These are phyloP conservation scores for Nebria salina DNA, from an alignment of 2,888 invertebrate genomes.

Conservation along the genomic window DNA sequence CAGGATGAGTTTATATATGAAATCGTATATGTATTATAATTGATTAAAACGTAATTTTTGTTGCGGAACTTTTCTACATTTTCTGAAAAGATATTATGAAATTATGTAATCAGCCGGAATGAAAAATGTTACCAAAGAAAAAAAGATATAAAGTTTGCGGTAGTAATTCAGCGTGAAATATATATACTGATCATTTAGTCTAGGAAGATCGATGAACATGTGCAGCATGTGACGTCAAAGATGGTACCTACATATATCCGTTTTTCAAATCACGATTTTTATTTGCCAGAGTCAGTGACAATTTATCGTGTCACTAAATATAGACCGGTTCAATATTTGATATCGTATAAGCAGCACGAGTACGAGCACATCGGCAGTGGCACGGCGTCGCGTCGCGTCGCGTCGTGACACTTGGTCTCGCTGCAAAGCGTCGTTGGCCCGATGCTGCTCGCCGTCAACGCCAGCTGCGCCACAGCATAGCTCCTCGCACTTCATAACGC, in stretches of 20 bases:
- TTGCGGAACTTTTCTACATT: too few species aligned
- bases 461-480: conserved; percentile 9
- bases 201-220: background rate
- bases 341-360: conserved; percentile 53
- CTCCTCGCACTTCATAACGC: conserved; percentile 15
- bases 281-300: conserved; percentile 34
- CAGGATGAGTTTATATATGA: too few species aligned
- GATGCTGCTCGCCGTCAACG: conserved; percentile 22
- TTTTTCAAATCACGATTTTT: conserved; percentile 17
- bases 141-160: too few species aligned
- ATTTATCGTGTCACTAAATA: conserved; percentile 56
- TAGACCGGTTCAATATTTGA: conserved; percentile 61
- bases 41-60: too few species aligned
- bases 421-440: conserved; percentile 5
- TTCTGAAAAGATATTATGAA: too few species aligned
- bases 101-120: too few species aligned
- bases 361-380: background rate
- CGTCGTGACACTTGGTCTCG: conserved; percentile 1
- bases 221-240: background rate
- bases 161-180: background rate
- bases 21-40: too few species aligned
- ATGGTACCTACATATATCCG: background rate
- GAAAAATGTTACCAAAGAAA: too few species aligned
- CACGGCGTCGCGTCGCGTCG: background rate
- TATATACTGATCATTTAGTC: conserved; percentile 6